Evolutionary conservation across 2,888 invertebrate genomes (phyloP).

Genomic region (Calameuta pallipes): DNA sequence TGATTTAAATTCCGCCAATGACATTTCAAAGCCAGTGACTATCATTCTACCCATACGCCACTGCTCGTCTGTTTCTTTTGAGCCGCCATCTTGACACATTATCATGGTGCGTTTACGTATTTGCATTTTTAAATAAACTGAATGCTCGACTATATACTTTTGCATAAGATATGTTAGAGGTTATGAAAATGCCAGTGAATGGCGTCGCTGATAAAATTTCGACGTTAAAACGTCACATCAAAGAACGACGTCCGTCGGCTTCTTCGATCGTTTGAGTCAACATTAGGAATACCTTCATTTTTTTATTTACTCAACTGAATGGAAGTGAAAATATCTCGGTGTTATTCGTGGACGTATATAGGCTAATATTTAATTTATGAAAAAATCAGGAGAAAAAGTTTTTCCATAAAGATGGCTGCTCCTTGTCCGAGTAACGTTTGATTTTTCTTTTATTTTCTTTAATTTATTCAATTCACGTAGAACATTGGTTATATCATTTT

Average conservation of each 20-base stretch:
- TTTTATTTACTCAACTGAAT: not conserved
- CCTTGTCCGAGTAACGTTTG: too few relatives aligned
- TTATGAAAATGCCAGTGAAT: not conserved
- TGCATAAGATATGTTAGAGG: not conserved
- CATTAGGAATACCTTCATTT: not conserved
- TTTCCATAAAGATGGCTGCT: not conserved
- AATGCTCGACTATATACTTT: not conserved
- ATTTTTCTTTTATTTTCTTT: not conserved
- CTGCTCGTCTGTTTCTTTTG: not conserved
- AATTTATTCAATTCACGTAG: not conserved
- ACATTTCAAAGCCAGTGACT: not conserved
- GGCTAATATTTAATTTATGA: not conserved
- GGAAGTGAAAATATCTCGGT: not conserved
- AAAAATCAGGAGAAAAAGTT: not conserved
- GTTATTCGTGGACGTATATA: not conserved
- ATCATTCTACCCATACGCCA: not conserved
- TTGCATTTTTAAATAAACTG: not conserved
- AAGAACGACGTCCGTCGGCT: not conserved
- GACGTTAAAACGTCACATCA: not conserved
- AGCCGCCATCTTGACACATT: not conserved
- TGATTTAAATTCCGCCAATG: not conserved
- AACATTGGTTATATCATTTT: not conserved
- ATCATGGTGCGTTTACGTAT: not conserved
- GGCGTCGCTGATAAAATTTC: not conserved
- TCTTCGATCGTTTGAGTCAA: not conserved